Percentiles rank a stretch among this genome's conserved stretches.
phyloP scores from a whole-genome alignment of 1,140 invertebrate species.

The Acromyrmex echinatior region DNA sequence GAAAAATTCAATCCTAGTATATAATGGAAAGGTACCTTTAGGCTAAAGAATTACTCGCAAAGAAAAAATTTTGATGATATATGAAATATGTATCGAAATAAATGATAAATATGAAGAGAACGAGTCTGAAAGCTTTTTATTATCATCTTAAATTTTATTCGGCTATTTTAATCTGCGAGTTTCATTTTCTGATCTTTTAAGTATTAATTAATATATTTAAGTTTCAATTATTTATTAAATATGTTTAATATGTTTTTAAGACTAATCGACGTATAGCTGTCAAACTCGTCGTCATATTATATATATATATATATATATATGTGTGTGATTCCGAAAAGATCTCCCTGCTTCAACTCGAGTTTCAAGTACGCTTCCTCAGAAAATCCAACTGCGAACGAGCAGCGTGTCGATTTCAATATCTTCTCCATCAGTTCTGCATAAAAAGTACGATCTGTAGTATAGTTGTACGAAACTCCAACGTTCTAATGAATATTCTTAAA shows the following conservation, averaged over 20 bases:
- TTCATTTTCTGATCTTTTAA: not conserved
- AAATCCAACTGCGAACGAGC: constrained; percentile 45
- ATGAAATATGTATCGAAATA: not conserved
- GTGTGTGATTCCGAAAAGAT: constrained; percentile 38
- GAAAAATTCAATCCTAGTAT: not conserved
- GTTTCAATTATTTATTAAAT: not conserved
- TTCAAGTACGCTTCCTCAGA: constrained; percentile 51
- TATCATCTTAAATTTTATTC: not conserved
- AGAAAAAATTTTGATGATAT: not conserved
- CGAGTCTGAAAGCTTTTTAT: not conserved
- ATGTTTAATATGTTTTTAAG: not conserved
- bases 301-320: not conserved
- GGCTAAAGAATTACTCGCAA: not conserved
- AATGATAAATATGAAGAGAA: not conserved
- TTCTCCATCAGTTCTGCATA: constrained; percentile 9
- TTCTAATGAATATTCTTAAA: constrained; percentile 23
- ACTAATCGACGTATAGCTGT: constrained; percentile 21
- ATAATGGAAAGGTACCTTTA: not conserved
- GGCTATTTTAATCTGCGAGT: not conserved
- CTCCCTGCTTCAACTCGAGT: constrained; percentile 36
- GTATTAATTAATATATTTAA: not conserved
- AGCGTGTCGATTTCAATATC: constrained; percentile 61
- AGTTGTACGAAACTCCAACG: not conserved
- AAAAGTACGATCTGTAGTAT: constrained; percentile 2
- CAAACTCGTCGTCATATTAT: constrained; percentile 3